These are phyloP conservation scores for Cylas formicarius DNA, from an alignment of 1,140 invertebrate genomes.

Conservation along the genomic window DNA sequence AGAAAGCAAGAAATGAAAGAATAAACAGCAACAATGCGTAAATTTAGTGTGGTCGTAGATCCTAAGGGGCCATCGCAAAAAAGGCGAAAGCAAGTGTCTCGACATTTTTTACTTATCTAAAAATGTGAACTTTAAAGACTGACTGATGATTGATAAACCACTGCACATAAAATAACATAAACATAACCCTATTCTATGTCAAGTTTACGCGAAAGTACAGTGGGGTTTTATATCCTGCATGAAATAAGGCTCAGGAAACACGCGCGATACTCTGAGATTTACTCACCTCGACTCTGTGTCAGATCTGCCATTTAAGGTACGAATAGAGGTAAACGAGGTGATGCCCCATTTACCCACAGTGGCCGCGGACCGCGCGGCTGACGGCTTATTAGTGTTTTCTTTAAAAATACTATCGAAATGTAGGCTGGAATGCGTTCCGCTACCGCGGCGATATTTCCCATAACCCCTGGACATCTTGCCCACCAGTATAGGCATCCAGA, in stretches of 20 bases:
- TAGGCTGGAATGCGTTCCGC: slow-evolving; percentile 52
- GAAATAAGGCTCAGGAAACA: slow-evolving; percentile 1
- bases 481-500: not conserved
- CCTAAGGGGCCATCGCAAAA: no score
- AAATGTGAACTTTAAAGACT: no score
- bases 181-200: no score
- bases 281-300: slow-evolving; percentile 15
- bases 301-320: slow-evolving; percentile 64
- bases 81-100: no score
- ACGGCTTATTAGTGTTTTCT: slow-evolving; percentile 81
- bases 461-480: slow-evolving; percentile 48
- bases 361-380: slow-evolving; percentile 78
- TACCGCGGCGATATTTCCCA: slow-evolving; percentile 51
- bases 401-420: slow-evolving; percentile 73
- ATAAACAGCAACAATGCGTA: no score
- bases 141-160: no score
- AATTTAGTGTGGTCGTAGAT: no score
- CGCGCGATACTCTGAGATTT: slow-evolving; percentile 1
- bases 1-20: no score
- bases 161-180: no score
- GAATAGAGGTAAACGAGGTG: slow-evolving; percentile 84
- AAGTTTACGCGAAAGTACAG: no score
- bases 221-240: no score
- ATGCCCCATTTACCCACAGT: slow-evolving; percentile 90
- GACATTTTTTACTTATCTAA: no score